Evolutionary conservation across 2,888 invertebrate species (phyloP), one percentile per base, ranked within the genome.

Genomic region (Cepaea hortensis): DNA sequence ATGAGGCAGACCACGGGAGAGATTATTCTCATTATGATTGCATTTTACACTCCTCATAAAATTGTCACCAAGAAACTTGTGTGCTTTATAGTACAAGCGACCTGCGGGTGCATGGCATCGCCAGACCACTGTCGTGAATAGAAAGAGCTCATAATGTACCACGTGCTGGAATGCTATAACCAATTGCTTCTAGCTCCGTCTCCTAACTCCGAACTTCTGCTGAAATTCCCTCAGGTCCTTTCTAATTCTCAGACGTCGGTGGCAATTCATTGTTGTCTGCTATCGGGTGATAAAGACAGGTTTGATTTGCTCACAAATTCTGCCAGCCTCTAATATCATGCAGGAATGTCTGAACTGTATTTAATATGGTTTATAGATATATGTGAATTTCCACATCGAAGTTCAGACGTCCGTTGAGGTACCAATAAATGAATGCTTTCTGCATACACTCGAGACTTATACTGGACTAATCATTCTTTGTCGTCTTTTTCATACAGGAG

Each of bases 281-380:
- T 81, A 13, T 6, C 61, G 70, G 18, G 72, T 82, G 82, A 82
- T 82, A 72, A 61, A 82, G 35, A 18, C 15, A n/a, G n/a, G 50
- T 82, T 82, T 82, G 82, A 82, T 82, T 18, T 50, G 68, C 20
- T 81, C 50, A 23, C 68, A 70, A 81, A 81, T 81, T 81, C 81
- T 68, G 55, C 46, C 11, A 70, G 79, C 6, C 62, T 35, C 79
- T 11, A 35, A 62, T 79, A 79, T 79, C 61, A 62, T 62, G 79
- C 79, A 15, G 11, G 6, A 62, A 62, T 79, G 79, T 79, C 79
- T 79, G 79, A 79, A 35, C 62, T 79, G 79, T 79, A 79, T 79
- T 79, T 79, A 61, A 79, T 79, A 35, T 5, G 13, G 23, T 20
- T 62, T 46, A 15, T 18, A 35, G 18, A 62, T 55, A 76, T 79